Conservation (phyloP, 2,113 vertebrate genomes). For the Fregata magnificens region DNA sequence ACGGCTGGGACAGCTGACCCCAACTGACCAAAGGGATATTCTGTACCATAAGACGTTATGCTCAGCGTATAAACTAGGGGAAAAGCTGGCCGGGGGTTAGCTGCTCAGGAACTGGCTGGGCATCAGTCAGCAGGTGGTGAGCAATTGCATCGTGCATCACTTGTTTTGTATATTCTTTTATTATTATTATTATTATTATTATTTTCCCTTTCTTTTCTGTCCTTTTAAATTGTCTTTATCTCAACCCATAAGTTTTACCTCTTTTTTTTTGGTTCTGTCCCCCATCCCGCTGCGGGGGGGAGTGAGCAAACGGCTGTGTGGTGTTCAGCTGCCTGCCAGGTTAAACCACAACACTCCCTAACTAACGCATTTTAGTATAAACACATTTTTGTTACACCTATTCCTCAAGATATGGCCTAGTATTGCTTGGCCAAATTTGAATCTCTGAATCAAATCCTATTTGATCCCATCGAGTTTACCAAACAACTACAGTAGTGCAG, state of each 20-base stretch:
- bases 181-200: background rate
- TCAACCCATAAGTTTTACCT: background rate
- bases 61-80: too few species aligned
- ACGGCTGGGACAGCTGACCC: too few species aligned
- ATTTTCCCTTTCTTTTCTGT: background rate
- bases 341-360: background rate
- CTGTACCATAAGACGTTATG: too few species aligned
- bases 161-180: background rate
- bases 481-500: background rate
- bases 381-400: background rate
- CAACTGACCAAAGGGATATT: too few species aligned
- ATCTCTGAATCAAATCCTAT: background rate
- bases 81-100: too few species aligned
- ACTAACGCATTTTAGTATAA: background rate
- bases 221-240: background rate
- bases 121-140: too few species aligned
- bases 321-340: background rate
- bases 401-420: background rate
- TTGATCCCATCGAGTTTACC: background rate
- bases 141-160: too few species aligned
- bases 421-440: background rate
- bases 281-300: background rate
- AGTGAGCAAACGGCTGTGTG: background rate
- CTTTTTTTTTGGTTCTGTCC: background rate
- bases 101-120: too few species aligned